Conservation (phyloP, 2,113 vertebrate genomes). For the Saccopteryx bilineata region DNA sequence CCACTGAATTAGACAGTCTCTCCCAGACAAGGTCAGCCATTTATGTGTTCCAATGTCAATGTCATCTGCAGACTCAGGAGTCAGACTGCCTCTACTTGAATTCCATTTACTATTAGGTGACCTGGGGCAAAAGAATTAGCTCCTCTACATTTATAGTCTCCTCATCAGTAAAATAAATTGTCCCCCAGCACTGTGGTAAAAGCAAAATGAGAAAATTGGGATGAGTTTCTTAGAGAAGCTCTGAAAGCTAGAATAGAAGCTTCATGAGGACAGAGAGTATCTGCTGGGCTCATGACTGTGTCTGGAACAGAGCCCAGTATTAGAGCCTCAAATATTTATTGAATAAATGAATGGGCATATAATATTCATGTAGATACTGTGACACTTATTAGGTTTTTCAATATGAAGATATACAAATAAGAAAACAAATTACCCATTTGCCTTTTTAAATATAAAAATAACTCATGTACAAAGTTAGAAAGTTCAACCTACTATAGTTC, state of each 20-base stretch:
- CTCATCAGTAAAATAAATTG: background rate
- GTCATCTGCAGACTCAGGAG: background rate
- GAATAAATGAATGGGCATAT: background rate
- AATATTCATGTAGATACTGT: background rate
- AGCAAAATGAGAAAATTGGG: slow-evolving; percentile 29
- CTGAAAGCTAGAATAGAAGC: slow-evolving; percentile 12
- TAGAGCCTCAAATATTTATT: background rate
- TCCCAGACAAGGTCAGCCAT: background rate
- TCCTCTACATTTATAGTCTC: background rate
- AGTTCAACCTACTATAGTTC: background rate
- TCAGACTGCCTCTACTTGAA: background rate
- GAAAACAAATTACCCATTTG: background rate
- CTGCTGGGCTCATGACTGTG: background rate
- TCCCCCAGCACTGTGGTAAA: background rate
- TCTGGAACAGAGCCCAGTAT: background rate
- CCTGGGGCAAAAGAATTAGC: background rate
- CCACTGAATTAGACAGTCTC: background rate
- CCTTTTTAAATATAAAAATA: slow-evolving; percentile 16
- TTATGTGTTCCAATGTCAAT: background rate
- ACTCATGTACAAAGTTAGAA: background rate
- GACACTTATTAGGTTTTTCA: slow-evolving; percentile 1
- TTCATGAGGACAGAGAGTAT: background rate
- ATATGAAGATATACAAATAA: background rate
- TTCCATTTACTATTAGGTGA: background rate
- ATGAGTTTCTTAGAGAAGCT: background rate